Evolutionary conservation across 2,113 vertebrate genomes (phyloP).

Genomic region (Hippocampus mohnikei): DNA sequence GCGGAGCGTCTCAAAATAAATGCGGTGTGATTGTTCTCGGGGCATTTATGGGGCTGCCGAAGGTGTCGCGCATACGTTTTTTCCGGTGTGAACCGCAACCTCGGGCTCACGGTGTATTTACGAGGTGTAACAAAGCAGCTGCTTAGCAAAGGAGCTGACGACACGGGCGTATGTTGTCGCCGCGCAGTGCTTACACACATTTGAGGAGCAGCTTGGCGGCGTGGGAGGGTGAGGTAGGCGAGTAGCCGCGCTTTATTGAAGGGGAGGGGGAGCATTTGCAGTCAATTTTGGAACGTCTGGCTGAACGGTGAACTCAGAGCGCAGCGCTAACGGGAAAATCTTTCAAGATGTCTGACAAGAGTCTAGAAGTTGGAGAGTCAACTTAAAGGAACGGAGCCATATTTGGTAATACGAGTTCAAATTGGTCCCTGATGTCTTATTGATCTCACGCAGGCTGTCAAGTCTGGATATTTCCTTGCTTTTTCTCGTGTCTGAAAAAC

Average conservation of each 20-base stretch:
- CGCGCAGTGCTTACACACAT: slow-evolving; percentile 10
- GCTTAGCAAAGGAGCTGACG: slow-evolving; percentile 32
- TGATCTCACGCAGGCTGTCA: too few species aligned
- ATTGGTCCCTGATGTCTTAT: not conserved
- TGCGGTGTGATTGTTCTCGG: slow-evolving; percentile 38
- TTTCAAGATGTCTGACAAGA: too few species aligned
- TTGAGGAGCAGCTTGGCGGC: slow-evolving; percentile 14
- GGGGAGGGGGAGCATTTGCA: too few species aligned
- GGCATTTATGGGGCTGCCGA: slow-evolving; percentile 54
- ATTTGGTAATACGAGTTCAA: not conserved
- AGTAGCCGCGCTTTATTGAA: not conserved
- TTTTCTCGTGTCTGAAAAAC: too few species aligned
- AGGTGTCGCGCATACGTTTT: slow-evolving; percentile 31
- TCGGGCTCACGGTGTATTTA: slow-evolving; percentile 31
- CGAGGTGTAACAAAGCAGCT: slow-evolving; percentile 26
- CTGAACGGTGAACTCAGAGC: too few species aligned
- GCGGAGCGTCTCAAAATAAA: not conserved
- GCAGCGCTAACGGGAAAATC: too few species aligned
- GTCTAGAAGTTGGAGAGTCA: too few species aligned
- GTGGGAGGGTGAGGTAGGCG: not conserved
- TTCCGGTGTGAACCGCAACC: slow-evolving; percentile 25
- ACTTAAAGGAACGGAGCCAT: not conserved
- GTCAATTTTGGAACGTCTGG: too few species aligned
- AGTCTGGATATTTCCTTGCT: too few species aligned
- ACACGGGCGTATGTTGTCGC: slow-evolving; percentile 28